Percentiles rank a stretch among this genome's conserved stretches.
Evolutionary conservation across 1,140 invertebrate genomes (phyloP).

Genomic region (Drosophila arawakana): DNA sequence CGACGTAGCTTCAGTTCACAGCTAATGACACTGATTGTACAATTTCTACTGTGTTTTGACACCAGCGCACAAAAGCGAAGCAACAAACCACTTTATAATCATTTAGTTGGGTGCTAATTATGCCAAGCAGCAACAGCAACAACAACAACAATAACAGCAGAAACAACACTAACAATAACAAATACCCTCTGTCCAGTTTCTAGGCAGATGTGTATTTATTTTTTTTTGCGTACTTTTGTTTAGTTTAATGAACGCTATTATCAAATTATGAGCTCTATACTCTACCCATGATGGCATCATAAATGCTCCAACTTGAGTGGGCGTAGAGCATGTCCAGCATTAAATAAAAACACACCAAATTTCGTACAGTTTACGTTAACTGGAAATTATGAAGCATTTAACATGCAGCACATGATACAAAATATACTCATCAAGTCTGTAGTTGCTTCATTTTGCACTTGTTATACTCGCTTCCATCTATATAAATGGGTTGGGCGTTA

Average conservation of each 20-base stretch:
- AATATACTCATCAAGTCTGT: slow-evolving; percentile 11
- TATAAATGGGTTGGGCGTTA: slow-evolving; percentile 26
- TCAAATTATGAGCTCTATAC: slow-evolving; percentile 69
- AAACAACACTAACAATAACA: not conserved
- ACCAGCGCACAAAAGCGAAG: slow-evolving; percentile 27
- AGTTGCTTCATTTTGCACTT: slow-evolving; percentile 60
- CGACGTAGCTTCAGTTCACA: slow-evolving; percentile 31
- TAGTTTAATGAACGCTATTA: slow-evolving; percentile 77
- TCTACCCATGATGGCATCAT: slow-evolving; percentile 65
- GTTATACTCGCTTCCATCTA: slow-evolving; percentile 35
- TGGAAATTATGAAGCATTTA: slow-evolving; percentile 38
- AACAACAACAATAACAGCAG: slow-evolving; percentile 30
- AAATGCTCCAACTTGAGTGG: slow-evolving; percentile 55
- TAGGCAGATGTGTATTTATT: slow-evolving; percentile 23
- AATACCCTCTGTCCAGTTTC: slow-evolving; percentile 24
- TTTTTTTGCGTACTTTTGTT: slow-evolving; percentile 55
- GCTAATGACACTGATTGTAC: slow-evolving; percentile 71
- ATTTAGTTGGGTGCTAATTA: slow-evolving; percentile 79
- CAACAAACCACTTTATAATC: slow-evolving; percentile 58
- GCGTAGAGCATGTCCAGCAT: slow-evolving; percentile 52
- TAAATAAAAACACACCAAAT: no score
- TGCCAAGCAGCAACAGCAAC: slow-evolving; percentile 49
- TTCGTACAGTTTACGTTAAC: slow-evolving; percentile 23
- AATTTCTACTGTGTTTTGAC: slow-evolving; percentile 53
- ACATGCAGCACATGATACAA: slow-evolving; percentile 49